Evolutionary conservation across 2,888 invertebrate genomes (phyloP).

Genomic region (Acanthopleura granulata): DNA sequence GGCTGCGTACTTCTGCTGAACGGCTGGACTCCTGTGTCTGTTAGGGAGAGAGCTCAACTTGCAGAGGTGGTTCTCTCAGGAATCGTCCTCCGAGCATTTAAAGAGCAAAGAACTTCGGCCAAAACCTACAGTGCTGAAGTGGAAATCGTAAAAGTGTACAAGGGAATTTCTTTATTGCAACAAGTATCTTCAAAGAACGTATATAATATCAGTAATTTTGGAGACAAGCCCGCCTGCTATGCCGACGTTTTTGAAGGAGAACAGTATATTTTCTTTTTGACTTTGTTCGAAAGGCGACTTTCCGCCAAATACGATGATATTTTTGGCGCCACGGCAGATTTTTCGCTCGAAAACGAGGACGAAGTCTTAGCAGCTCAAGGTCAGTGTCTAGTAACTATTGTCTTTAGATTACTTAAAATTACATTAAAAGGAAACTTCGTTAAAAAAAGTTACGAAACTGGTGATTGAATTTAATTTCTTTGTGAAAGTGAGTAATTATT

Average conservation of each 20-base stretch:
- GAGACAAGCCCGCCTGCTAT: conserved; percentile 65
- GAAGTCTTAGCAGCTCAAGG: conserved; percentile 57
- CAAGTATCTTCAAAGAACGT: conserved; percentile 29
- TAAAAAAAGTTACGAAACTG: too few species aligned
- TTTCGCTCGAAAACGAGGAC: conserved; percentile 50
- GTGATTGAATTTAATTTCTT: too few species aligned
- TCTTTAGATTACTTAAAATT: too few species aligned
- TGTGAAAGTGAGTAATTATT: too few species aligned
- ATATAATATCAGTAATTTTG: conserved; percentile 66
- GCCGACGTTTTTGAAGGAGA: conserved; percentile 59
- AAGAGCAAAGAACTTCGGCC: conserved; percentile 46
- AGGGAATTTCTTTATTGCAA: conserved; percentile 33
- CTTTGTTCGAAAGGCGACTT: conserved; percentile 54
- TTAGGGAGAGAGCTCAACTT: conserved; percentile 51
- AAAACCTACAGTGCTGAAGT: conserved; percentile 59
- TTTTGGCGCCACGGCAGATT: conserved; percentile 62
- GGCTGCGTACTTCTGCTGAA: conserved; percentile 62
- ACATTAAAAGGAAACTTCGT: too few species aligned
- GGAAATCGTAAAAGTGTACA: conserved; percentile 50
- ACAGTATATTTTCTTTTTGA: conserved; percentile 64
- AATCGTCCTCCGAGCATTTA: conserved; percentile 49
- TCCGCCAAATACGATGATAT: conserved; percentile 68
- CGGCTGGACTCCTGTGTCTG: conserved; percentile 63
- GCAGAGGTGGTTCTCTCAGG: conserved; percentile 59
- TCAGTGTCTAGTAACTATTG: conserved; percentile 36